Evolutionary conservation across 2,113 vertebrate species (phyloP), one percentile per base, ranked within the genome.

Genomic region (Thryonomys swinderianus): DNA sequence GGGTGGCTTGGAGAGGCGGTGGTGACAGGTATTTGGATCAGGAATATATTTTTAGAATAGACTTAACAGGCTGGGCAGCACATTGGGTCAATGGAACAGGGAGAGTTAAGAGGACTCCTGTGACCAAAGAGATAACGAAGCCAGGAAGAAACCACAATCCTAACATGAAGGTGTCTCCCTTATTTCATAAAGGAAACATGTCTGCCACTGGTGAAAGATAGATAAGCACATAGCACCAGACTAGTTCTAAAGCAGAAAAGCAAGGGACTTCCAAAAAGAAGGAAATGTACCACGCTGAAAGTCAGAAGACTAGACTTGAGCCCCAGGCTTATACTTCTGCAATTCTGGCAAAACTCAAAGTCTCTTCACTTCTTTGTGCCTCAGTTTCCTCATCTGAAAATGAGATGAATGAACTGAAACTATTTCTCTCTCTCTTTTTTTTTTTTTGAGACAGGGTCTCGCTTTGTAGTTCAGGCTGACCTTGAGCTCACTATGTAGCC

Each of bases 301-400:
- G 21, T 37, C 73, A 62, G 61, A 21, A 82, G 73, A 51, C 80
- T 30, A 51, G 16, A 16, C 71, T 53, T 23, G 25, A 40, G 7
- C 2, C 13, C 10, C 59, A 48, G 64, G 11, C 53, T 59, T 66
- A 27, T 7, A 16, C 25, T 67, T 53, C 57, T 84, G 48, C 1
- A 10, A 73, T 18, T 23, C 51, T 73, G 69, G 48, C 32, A 80
- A 45, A 73, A 61, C 37, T 85, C 66, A 13, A 82, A 42, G 48
- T 85, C 82, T 85, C 64, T 79, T 91, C 20, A 48, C 16, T 32
- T 61, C 55, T 74, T 57, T 61, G 37, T 74, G 18, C 84, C 42
- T 78, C 61, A 1, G 21, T 95, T 90, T 76, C 88, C 59, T 94
- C 16, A 27, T 61, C 40, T 74, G 48, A 93, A 91, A 95, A 66